Evolutionary conservation across 2,797 vertebrate species (phyloP).

Genomic region (Borostomias antarcticus): DNA sequence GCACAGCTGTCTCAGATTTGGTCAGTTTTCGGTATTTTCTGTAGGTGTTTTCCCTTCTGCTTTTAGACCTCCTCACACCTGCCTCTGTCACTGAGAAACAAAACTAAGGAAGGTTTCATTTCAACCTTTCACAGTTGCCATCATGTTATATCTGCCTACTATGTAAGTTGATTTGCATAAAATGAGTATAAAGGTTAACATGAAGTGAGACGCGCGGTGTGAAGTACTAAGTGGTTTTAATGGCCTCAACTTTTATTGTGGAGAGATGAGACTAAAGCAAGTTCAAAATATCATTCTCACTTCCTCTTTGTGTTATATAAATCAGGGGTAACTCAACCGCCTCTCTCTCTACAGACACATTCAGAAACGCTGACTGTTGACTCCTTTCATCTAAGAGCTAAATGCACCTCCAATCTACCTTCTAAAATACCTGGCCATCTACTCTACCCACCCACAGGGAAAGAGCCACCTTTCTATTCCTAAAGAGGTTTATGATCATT

Average conservation of each 20-base stretch:
- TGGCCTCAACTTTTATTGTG: constrained; percentile 12
- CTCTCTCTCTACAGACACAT: background rate
- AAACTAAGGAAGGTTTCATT: constrained; percentile 26
- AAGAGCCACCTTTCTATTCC: too few species aligned
- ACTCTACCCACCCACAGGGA: too few species aligned
- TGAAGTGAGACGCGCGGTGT: too few species aligned
- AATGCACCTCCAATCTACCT: too few species aligned
- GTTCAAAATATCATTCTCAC: constrained; percentile 25
- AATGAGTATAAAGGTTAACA: too few species aligned
- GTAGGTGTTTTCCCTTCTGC: constrained; percentile 39
- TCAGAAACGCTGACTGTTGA: background rate
- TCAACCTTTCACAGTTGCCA: background rate
- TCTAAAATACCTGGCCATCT: too few species aligned
- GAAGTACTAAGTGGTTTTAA: too few species aligned
- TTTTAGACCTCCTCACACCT: constrained; percentile 46
- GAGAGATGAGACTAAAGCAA: constrained; percentile 22
- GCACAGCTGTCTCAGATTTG: too few species aligned
- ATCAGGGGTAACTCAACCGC: constrained; percentile 8
- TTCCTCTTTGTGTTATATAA: constrained; percentile 57
- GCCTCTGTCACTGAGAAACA: constrained; percentile 41
- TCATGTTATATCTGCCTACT: background rate
- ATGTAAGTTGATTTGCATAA: too few species aligned
- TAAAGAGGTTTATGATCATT: background rate
- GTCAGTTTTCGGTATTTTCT: too few species aligned
- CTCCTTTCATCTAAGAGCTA: background rate